phyloP scores from a whole-genome alignment of 2,888 invertebrate genomes.

The Limnephilus rhombicus region DNA sequence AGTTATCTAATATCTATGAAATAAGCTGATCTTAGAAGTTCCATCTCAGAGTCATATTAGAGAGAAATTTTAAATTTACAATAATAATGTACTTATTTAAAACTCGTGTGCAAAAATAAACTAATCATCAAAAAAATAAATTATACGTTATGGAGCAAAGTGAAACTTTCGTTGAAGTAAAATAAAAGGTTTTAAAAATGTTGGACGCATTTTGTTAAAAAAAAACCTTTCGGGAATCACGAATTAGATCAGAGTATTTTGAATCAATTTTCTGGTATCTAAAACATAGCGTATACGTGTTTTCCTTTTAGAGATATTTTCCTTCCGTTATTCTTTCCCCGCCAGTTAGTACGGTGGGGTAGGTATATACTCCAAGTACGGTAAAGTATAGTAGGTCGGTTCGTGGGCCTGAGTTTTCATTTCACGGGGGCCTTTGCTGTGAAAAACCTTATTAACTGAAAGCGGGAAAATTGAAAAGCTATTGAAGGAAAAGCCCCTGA shows the following conservation, averaged over 20 bases:
- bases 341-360: not conserved
- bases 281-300: slow-evolving; percentile 18
- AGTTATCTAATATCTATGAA: too few relatives aligned
- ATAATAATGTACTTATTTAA: too few relatives aligned
- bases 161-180: too few relatives aligned
- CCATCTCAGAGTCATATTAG: too few relatives aligned
- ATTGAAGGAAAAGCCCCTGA: slow-evolving; percentile 42
- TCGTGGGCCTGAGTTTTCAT: slow-evolving; percentile 32
- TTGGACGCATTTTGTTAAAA: not conserved
- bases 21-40: too few relatives aligned
- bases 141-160: too few relatives aligned
- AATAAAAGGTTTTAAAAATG: too few relatives aligned
- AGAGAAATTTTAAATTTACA: too few relatives aligned
- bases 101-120: too few relatives aligned
- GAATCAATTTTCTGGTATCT: slow-evolving; percentile 10
- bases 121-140: too few relatives aligned
- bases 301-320: slow-evolving; percentile 5
- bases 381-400: not conserved
- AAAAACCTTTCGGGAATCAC: not conserved
- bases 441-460: slow-evolving; percentile 46
- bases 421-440: slow-evolving; percentile 27
- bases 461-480: slow-evolving; percentile 42
- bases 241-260: slow-evolving; percentile 5
- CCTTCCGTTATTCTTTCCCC: slow-evolving; percentile 6
- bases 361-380: not conserved